A percentile compares a stretch with the other conserved stretches of the same genome.
Conservation (phyloP, 1,140 invertebrate species). For the Adelges cooleyi region DNA sequence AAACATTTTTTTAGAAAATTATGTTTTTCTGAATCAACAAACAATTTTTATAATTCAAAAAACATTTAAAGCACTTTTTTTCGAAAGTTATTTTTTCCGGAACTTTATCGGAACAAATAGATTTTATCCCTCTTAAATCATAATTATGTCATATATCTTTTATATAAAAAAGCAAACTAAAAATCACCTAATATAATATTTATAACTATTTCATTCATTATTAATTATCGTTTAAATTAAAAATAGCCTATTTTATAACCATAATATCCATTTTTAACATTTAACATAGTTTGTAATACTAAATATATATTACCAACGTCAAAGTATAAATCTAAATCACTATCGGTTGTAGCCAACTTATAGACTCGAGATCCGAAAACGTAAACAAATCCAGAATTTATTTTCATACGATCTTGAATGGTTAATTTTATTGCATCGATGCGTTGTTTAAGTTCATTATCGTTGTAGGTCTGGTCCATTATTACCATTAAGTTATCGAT, state of each 20-base stretch:
- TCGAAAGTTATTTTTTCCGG: too few species aligned
- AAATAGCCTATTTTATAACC: neutral
- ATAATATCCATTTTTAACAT: too few species aligned
- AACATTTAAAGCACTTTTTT: too few species aligned
- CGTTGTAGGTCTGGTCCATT: neutral
- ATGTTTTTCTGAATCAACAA: too few species aligned
- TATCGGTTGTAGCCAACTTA: slow-evolving; percentile 38
- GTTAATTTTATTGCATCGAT: neutral
- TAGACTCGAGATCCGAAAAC: slow-evolving; percentile 41
- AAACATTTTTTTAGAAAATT: too few species aligned
- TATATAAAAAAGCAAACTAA: neutral
- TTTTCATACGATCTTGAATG: neutral
- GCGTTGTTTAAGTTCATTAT: neutral
- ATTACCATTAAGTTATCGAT: neutral
- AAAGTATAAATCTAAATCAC: slow-evolving; percentile 44
- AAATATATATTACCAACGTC: slow-evolving; percentile 37
- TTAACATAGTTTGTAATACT: too few species aligned
- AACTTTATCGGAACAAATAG: too few species aligned
- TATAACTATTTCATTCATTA: neutral
- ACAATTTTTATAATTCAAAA: too few species aligned
- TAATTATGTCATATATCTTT: neutral
- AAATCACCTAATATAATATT: neutral
- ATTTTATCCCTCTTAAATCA: neutral
- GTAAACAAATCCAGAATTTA: neutral
- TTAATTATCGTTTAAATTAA: too few species aligned